Percentiles rank a stretch among this genome's conserved stretches.
Evolutionary conservation across 2,113 vertebrate genomes (phyloP).

Genomic region (Burhinus oedicnemus): DNA sequence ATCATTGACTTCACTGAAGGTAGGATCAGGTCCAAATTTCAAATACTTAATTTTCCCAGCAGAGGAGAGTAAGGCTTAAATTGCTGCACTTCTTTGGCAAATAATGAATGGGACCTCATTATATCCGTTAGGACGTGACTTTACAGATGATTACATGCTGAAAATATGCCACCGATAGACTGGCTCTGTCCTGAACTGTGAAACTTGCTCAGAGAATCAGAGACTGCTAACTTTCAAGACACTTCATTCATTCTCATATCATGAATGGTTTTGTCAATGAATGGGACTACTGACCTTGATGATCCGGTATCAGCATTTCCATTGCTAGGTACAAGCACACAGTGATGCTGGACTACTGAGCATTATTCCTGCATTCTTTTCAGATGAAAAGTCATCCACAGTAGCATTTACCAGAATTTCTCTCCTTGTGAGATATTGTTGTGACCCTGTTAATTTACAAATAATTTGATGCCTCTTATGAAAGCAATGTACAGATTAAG

Average conservation of each 20-base stretch:
- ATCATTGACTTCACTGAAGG: neutral
- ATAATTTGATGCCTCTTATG: neutral
- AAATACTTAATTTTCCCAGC: constrained; percentile 37
- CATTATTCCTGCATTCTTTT: neutral
- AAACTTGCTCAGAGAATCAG: constrained; percentile 18
- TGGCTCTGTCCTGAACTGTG: constrained; percentile 31
- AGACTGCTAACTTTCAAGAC: constrained; percentile 16
- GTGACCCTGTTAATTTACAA: neutral
- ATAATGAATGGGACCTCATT: constrained; percentile 63
- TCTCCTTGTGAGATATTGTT: neutral
- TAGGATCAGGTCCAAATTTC: constrained; percentile 34
- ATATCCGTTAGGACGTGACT: constrained; percentile 55
- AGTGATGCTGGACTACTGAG: neutral
- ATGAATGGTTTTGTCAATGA: constrained; percentile 41
- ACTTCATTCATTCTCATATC: constrained; percentile 52
- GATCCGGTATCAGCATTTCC: constrained; percentile 14
- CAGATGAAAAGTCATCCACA: neutral
- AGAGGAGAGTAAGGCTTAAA: constrained; percentile 21
- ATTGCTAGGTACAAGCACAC: neutral
- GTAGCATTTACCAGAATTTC: neutral
- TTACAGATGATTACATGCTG: constrained; percentile 49
- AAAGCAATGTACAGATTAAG: neutral
- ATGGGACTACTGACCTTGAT: constrained; percentile 14
- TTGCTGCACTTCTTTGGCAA: constrained; percentile 28
- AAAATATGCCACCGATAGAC: constrained; percentile 31